Percentiles rank a stretch among this genome's conserved stretches.
These are phyloP conservation scores for Trypoxylon attenuatum DNA, from an alignment of 2,888 invertebrate genomes.

Conservation along the genomic window DNA sequence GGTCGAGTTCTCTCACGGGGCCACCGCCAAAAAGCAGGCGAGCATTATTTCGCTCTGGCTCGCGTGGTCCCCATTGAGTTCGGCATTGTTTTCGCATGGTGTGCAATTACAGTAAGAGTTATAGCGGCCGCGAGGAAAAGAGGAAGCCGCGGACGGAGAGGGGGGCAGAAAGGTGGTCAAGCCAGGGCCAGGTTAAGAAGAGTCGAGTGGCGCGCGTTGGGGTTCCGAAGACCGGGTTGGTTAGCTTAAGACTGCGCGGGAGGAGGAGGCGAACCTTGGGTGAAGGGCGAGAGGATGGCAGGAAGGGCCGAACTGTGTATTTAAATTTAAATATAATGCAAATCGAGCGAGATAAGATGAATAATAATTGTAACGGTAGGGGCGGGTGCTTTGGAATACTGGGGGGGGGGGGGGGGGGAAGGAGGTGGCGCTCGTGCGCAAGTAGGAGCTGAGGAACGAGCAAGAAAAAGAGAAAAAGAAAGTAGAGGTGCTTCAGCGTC, in stretches of 20 bases:
- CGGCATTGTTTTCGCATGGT: conserved; percentile 58
- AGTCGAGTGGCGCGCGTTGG: conserved; percentile 27
- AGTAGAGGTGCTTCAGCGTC: conserved; percentile 43
- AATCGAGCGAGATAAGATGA: conserved; percentile 70
- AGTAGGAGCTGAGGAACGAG: not conserved
- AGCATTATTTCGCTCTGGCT: conserved; percentile 54
- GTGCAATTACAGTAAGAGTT: conserved; percentile 55
- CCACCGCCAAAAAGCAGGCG: conserved; percentile 25
- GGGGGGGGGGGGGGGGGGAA: not conserved
- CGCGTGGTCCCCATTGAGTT: conserved; percentile 55
- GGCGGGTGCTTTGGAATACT: conserved; percentile 12
- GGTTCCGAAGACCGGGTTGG: not conserved
- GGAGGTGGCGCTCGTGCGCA: too few species aligned
- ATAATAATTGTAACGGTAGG: conserved; percentile 65
- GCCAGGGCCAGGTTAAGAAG: conserved; percentile 6
- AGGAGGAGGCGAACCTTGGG: conserved; percentile 38
- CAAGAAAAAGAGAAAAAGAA: conserved; percentile 23
- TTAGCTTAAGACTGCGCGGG: conserved; percentile 5
- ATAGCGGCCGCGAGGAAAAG: conserved; percentile 6
- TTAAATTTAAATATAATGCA: conserved; percentile 71
- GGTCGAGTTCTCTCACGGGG: conserved; percentile 25
- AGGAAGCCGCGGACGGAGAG: conserved; percentile 31
- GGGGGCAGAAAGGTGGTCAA: conserved; percentile 23
- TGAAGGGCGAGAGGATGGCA: conserved; percentile 22
- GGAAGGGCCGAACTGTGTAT: conserved; percentile 48